Base-by-base conservation (phyloP, 2,797 vertebrate species). In the Chaetophractus vellerosus region DNA sequence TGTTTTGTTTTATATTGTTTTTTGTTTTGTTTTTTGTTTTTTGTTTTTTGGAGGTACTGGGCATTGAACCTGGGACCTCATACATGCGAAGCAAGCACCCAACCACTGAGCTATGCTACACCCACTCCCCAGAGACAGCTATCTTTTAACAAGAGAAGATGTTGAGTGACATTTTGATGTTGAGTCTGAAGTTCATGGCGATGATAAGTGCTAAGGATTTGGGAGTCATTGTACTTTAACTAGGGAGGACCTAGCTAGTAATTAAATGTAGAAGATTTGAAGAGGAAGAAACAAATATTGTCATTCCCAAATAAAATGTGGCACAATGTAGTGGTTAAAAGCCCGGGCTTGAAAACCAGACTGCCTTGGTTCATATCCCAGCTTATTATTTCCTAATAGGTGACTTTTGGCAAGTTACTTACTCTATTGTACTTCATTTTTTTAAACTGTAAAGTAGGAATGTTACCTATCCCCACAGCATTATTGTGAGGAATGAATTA, bases 231-330 rank as follows among this genome's bases (percentile, higher is more conserved):
- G 1, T 80, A 57, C 31, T 89, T 52, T 61, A 23, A 61, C 45
- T 83, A 38, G 57, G 79, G n/a, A 83, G 2, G 50, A 10, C 57
- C 36, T 85, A 36, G 48, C 31, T 76, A 31, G 68, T 48, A 59
- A 36, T 76, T 57, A 68, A 57, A 78, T 52, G 19, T 91, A 52
- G 52, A 74, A 36, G 33, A 57, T 76, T 78, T 85, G 36, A 69
- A 66, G 31, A 85, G 50, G 36, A 84, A 68, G 61, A 85, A 78
- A 85, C 38, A 83, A 75, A 82, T 82, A 75, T 71, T 75, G 14
- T 36, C 61, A 66, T 66, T 76, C 21, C 33, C 31, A 72, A 36
- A 38, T 75, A 41, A 91, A 87, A 75, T 52, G 23, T 82, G 28
- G 9, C 63, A 45, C 28, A 41, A 2, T 81, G 5, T 57, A 55